phyloP scores from a whole-genome alignment of 2,888 invertebrate species.

The Zaprionus lineosus region DNA sequence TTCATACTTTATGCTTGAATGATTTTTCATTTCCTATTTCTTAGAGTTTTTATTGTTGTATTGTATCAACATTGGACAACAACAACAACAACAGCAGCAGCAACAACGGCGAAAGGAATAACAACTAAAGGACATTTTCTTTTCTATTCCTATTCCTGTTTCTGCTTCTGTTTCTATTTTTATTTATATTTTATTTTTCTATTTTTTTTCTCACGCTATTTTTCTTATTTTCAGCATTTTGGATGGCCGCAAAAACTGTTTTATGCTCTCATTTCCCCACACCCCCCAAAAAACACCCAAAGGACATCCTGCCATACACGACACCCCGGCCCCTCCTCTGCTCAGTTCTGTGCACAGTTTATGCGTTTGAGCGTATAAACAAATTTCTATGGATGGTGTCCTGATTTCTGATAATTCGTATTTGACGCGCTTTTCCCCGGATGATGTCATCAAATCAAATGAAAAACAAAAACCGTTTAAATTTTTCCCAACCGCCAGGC shows the following conservation, averaged over 20 bases:
- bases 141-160: constrained; percentile 29
- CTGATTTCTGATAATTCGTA: constrained; percentile 57
- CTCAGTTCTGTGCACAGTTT: neutral
- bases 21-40: constrained; percentile 70
- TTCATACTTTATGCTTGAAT: constrained; percentile 72
- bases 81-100: constrained; percentile 24
- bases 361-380: constrained; percentile 47
- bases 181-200: constrained; percentile 32
- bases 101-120: constrained; percentile 34
- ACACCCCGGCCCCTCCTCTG: neutral
- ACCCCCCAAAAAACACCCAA: no score
- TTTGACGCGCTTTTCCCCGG: constrained; percentile 54
- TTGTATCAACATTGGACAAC: constrained; percentile 41
- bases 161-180: constrained; percentile 25
- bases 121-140: constrained; percentile 44
- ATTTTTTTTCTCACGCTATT: constrained; percentile 43
- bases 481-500: constrained; percentile 8
- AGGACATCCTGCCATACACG: neutral
- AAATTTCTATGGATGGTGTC: constrained; percentile 41
- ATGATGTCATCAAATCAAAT: constrained; percentile 72
- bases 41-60: constrained; percentile 54
- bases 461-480: constrained; percentile 67
- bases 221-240: constrained; percentile 37
- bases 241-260: constrained; percentile 39
- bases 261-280: constrained; percentile 4